phyloP scores from a whole-genome alignment of 2,888 invertebrate genomes.

The Aspidapion aeneum region DNA sequence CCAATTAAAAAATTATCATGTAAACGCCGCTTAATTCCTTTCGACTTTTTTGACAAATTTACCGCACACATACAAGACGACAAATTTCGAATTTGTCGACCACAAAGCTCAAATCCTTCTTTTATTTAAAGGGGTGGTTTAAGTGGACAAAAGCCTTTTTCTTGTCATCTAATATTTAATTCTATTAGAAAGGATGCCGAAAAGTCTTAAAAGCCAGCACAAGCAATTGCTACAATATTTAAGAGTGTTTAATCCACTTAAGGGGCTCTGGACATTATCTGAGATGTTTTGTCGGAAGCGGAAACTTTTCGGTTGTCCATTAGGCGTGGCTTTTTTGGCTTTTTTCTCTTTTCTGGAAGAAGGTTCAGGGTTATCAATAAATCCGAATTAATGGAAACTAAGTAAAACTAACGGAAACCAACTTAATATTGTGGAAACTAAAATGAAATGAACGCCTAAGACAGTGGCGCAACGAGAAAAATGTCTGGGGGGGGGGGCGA shows the following conservation, averaged over 20 bases:
- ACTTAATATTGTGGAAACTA: too few relatives aligned
- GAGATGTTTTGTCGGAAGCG: conserved; percentile 5
- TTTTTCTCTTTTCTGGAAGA: too few relatives aligned
- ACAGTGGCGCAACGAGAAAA: too few relatives aligned
- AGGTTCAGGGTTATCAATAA: too few relatives aligned
- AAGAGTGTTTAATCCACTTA: conserved; percentile 42
- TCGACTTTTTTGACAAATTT: not conserved
- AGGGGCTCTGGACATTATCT: conserved; percentile 35
- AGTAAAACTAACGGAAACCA: too few relatives aligned
- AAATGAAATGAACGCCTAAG: too few relatives aligned
- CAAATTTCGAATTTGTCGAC: not conserved
- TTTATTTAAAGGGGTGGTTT: not conserved
- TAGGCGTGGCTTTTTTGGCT: not conserved
- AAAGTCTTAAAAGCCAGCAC: conserved; percentile 21
- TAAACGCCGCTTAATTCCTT: not conserved
- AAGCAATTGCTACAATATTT: conserved; percentile 44
- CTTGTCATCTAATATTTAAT: not conserved
- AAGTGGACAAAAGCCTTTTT: not conserved
- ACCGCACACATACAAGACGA: not conserved
- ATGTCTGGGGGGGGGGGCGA: too few relatives aligned
- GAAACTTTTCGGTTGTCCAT: not conserved
- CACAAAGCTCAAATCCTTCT: too few relatives aligned
- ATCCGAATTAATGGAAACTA: too few relatives aligned
- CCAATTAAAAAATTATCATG: not conserved
- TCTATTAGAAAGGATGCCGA: not conserved